Percentiles rank a stretch among this genome's conserved stretches.
Evolutionary conservation across 2,888 invertebrate genomes (phyloP).

Genomic region (Lysandra bellargus): DNA sequence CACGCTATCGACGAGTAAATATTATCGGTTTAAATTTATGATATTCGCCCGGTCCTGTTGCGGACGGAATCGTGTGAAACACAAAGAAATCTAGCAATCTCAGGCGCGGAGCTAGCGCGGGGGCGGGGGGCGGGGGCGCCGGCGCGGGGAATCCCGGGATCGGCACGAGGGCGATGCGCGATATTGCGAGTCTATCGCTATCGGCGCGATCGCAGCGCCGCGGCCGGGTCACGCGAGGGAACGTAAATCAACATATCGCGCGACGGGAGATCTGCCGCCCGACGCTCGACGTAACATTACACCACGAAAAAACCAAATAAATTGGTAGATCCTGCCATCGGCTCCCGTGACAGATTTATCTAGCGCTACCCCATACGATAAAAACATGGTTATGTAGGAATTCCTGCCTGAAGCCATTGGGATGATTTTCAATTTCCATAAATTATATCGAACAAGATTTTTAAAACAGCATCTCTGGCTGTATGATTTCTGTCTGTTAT

Average conservation of each 20-base stretch:
- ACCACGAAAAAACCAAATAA: constrained; percentile 71
- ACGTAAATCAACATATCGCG: constrained; percentile 81
- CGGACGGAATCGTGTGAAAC: constrained; percentile 61
- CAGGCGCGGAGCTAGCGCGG: constrained; percentile 56
- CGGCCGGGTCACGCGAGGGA: constrained; percentile 78
- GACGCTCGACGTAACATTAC: constrained; percentile 66
- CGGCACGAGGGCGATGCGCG: constrained; percentile 77
- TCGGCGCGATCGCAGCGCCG: constrained; percentile 78
- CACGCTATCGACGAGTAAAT: constrained; percentile 33
- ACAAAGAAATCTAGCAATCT: constrained; percentile 72
- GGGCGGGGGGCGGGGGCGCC: constrained; percentile 42
- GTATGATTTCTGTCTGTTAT: background rate
- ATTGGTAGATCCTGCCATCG: constrained; percentile 67
- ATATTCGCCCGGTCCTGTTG: constrained; percentile 46
- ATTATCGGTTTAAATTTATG: constrained; percentile 44
- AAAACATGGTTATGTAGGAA: background rate
- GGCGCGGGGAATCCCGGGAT: constrained; percentile 73
- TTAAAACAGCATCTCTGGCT: background rate
- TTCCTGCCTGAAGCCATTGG: background rate
- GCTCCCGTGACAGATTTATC: constrained; percentile 49
- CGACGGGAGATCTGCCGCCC: constrained; percentile 74
- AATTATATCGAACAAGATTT: background rate
- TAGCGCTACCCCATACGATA: constrained; percentile 25
- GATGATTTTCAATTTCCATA: background rate
- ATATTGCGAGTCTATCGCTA: constrained; percentile 71